Base-by-base conservation (phyloP, 2,888 invertebrate species). In the Drosophila nr. medialis region DNA sequence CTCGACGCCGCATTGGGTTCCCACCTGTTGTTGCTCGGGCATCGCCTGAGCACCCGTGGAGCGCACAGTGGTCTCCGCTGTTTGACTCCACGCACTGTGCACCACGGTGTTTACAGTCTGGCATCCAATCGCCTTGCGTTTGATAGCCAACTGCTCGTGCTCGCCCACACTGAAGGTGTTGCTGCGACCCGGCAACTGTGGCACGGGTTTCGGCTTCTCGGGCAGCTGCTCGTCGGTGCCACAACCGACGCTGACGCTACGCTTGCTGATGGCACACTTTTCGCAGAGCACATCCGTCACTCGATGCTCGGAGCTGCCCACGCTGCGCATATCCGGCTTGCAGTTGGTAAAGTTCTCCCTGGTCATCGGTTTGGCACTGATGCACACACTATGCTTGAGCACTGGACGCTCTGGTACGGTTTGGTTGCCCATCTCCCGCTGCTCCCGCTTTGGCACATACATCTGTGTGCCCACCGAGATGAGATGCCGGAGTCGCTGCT, bases 91-190 rank as follows among this genome's bases (percentile, higher is more conserved):
- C 1, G 88, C 75, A n/a, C 83, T 85, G 60, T 90, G 84, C 1
- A 88, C 83, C 4, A 65, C n/a, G 0, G 79, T 64, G 0, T 68
- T 70, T 1, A 80, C 80, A 8, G 87, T 91, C 69, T 92, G 93
- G 10, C 91, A 92, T 32, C 84, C 92, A 29, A 89, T 80, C 1
- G 91, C 83, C 75, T 92, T 93, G 3, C 85, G 86, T 55, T 90
- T 92, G 13, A 93, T 86, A 61, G 93, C 93, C 1, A 94, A 83
- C 76, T 93, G 94, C 58, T 94, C 94, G 34, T 82, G 88, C 56
- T 94, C 95, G 4, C 95, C 95, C 80, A 95, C 93, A 84, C 95
- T 94, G 81, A 95, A 95, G 1, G 95, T 95, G 72, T 94, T 94
- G 83, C 95, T 95, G 62, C 94, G 92, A 3, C 93, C 93, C 1